Evolutionary conservation across 2,113 vertebrate species (phyloP), one percentile per base, ranked within the genome.

Genomic region (Condylura cristata): DNA sequence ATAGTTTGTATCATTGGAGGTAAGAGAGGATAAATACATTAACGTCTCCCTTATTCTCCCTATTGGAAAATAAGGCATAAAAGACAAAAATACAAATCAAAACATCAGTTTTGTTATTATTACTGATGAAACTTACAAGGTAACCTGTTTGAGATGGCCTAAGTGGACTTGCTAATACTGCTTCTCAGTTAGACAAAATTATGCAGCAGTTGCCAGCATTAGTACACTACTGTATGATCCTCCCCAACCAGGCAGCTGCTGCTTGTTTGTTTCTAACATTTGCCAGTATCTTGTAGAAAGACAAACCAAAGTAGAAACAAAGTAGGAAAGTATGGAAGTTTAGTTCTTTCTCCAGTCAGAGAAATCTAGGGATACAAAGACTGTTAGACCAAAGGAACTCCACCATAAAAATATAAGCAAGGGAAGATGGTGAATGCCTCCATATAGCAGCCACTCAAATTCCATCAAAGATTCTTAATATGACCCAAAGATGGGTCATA

Each of bases 301-400:
- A 12, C 2, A 16, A n/a, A n/a, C 26, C 53, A 89, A 78, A n/a
- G 60, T 65, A 60, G 30, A 88, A 28, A n/a, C n/a, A n/a, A n/a
- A n/a, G n/a, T n/a, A 90, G 18, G 61, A 82, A 70, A 13, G 18
- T 53, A n/a, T 76, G 51, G 20, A 75, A 2, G 13, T 75, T 92
- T 71, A 76, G 34, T 90, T 92, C 46, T 80, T 87, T 76, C 85
- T 90, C 60, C 22, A 79, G 56, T 80, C 65, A 96, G 60, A 90
- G 78, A 84, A 91, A 24, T 48, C 26, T 53, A 84, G 58, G 9
- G 39, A 75, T 81, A 41, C 60, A 37, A 92, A 30, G 39, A 44
- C 5, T 66, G 22, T 48, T 28, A 78, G 17, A 16, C 48, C 56
- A 82, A 87, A 87, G 39, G 56, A 72, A 94, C 63, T 39, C 39